phyloP scores from a whole-genome alignment of 92 coral and sea anemone species.

The Micromussa lordhowensis region DNA sequence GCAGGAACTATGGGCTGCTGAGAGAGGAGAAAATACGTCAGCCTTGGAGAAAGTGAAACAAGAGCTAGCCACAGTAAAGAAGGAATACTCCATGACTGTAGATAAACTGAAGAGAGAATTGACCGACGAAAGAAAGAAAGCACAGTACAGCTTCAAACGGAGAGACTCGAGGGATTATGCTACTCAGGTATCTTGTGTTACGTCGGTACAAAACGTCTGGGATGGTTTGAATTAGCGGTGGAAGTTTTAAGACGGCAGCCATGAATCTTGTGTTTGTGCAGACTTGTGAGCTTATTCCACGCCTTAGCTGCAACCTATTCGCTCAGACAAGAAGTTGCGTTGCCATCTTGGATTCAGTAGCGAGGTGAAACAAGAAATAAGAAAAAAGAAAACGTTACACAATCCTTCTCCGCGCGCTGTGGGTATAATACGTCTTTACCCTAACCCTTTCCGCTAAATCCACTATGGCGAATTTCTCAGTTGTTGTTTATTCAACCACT shows the following conservation, averaged over 20 bases:
- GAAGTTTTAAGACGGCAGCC: neutral
- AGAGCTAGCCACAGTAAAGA: constrained; percentile 63
- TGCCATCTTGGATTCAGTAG: neutral
- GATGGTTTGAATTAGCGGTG: neutral
- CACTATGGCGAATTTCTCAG: neutral
- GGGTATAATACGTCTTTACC: no score
- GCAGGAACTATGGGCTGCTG: constrained; percentile 69
- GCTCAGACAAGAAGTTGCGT: neutral
- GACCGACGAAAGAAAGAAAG: constrained; percentile 55
- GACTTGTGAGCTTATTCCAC: no score
- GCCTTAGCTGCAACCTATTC: neutral
- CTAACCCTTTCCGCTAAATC: neutral
- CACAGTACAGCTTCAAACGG: constrained; percentile 31
- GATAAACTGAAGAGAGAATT: constrained; percentile 65
- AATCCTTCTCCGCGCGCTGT: no score
- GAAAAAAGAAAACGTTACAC: no score
- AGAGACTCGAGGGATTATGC: constrained; percentile 62
- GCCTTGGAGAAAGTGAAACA: constrained; percentile 62
- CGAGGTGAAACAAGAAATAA: no score
- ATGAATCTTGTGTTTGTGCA: no score
- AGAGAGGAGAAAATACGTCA: constrained; percentile 65
- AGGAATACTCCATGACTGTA: constrained; percentile 55
- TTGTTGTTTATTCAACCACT: neutral
- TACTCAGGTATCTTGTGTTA: constrained; percentile 53
- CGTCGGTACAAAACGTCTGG: neutral